Evolutionary conservation across 1,140 invertebrate genomes (phyloP).

Genomic region (Drosophila virilis): DNA sequence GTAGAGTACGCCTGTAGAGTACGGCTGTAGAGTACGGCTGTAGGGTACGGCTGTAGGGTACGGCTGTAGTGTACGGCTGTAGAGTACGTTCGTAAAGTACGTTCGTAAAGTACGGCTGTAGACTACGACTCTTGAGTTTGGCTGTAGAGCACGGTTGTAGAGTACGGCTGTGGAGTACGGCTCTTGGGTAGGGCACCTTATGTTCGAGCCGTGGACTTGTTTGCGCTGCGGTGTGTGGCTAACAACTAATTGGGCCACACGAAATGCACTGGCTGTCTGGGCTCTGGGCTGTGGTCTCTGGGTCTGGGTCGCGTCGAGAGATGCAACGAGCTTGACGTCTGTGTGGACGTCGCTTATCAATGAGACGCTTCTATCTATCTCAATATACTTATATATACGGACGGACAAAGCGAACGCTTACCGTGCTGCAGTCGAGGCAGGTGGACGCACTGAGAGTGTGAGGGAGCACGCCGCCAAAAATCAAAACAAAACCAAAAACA

Average conservation of each 20-base stretch:
- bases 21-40: no score
- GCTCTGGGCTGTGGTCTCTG: slow-evolving; percentile 5
- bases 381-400: slow-evolving; percentile 6
- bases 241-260: slow-evolving; percentile 40
- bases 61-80: neutral
- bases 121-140: neutral
- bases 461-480: slow-evolving; percentile 18
- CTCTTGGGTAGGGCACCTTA: slow-evolving; percentile 6
- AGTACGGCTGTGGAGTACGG: neutral
- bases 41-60: neutral
- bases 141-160: neutral
- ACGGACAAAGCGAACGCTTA: slow-evolving; percentile 47
- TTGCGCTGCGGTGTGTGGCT: slow-evolving; percentile 30
- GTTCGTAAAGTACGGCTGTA: neutral
- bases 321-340: slow-evolving; percentile 44
- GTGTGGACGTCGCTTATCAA: slow-evolving; percentile 36
- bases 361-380: slow-evolving; percentile 31
- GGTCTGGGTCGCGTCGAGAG: slow-evolving; percentile 6
- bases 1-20: no score
- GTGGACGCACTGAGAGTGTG: neutral
- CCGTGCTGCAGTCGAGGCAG: slow-evolving; percentile 4
- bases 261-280: slow-evolving; percentile 37
- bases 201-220: slow-evolving; percentile 32
- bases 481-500: neutral
- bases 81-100: neutral